Percentiles rank a stretch among this genome's conserved stretches.
phyloP scores from a whole-genome alignment of 2,113 vertebrate genomes.

The Heteronetta atricapilla region DNA sequence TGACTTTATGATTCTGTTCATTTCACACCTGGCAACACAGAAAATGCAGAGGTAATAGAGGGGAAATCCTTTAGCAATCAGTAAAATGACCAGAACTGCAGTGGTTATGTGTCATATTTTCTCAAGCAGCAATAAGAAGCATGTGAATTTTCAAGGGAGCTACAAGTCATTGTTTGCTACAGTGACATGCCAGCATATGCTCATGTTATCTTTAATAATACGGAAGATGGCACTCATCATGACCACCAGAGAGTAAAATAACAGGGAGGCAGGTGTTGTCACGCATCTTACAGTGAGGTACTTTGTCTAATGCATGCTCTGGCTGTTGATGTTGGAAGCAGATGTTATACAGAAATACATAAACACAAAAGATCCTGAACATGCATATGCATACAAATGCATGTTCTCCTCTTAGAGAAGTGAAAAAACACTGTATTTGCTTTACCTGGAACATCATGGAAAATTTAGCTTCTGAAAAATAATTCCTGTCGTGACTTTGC shows the following conservation, averaged over 20 bases:
- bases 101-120: constrained; percentile 31
- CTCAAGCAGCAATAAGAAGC: constrained; percentile 37
- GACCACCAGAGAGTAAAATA: neutral
- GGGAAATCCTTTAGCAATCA: constrained; percentile 53
- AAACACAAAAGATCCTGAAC: neutral
- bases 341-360: neutral
- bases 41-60: constrained; percentile 62
- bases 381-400: neutral
- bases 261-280: neutral
- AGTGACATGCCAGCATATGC: constrained; percentile 1
- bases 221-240: neutral
- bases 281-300: too few species aligned
- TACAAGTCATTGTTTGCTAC: constrained; percentile 48
- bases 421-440: neutral
- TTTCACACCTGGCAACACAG: constrained; percentile 69
- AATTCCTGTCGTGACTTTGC: neutral
- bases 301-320: accelerated
- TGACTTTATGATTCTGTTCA: constrained; percentile 60
- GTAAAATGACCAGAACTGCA: constrained; percentile 26
- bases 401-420: neutral
- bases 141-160: constrained; percentile 38
- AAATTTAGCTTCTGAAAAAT: neutral
- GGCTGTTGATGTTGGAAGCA: neutral
- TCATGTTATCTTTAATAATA: constrained; percentile 37
- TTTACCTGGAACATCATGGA: neutral